Evolutionary conservation across 2,888 invertebrate genomes (phyloP).

Genomic region (Drosophila sordidula): DNA sequence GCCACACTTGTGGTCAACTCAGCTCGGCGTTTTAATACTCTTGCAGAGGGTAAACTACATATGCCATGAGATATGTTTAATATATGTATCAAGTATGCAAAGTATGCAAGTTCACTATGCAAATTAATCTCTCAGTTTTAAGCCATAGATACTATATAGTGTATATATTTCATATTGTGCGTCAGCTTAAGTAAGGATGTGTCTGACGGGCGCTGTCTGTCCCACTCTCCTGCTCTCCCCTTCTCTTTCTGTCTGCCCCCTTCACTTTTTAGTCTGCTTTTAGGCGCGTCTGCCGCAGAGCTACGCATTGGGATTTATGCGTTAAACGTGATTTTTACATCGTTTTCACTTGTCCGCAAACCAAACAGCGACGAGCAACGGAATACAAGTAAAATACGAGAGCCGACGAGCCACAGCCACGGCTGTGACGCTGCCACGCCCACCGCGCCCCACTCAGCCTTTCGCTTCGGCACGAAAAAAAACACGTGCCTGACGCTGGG

Average conservation of each 20-base stretch:
- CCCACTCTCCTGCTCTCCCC: neutral
- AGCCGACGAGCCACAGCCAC: constrained; percentile 10
- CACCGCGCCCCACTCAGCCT: neutral
- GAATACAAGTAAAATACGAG: constrained; percentile 15
- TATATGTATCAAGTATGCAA: too few species aligned
- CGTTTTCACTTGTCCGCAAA: constrained; percentile 37
- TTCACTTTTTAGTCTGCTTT: constrained; percentile 38
- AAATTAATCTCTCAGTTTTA: too few species aligned
- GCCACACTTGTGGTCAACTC: constrained; percentile 6
- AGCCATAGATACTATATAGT: too few species aligned
- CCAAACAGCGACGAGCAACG: constrained; percentile 26
- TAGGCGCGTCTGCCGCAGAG: constrained; percentile 26
- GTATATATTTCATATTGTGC: neutral
- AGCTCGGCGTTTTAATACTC: neutral
- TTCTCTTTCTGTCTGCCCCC: neutral
- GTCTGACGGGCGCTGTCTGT: neutral
- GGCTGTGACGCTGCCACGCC: constrained; percentile 1
- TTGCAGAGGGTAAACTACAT: neutral
- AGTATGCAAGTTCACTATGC: too few species aligned
- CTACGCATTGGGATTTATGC: constrained; percentile 53
- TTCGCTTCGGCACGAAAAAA: neutral
- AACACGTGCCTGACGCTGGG: constrained; percentile 48
- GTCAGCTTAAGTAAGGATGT: constrained; percentile 43
- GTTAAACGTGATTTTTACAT: constrained; percentile 68
- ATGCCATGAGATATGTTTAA: neutral